Evolutionary conservation across 2,113 vertebrate species (phyloP), one percentile per base, ranked within the genome.

Genomic region (Megaceryle torquata): DNA sequence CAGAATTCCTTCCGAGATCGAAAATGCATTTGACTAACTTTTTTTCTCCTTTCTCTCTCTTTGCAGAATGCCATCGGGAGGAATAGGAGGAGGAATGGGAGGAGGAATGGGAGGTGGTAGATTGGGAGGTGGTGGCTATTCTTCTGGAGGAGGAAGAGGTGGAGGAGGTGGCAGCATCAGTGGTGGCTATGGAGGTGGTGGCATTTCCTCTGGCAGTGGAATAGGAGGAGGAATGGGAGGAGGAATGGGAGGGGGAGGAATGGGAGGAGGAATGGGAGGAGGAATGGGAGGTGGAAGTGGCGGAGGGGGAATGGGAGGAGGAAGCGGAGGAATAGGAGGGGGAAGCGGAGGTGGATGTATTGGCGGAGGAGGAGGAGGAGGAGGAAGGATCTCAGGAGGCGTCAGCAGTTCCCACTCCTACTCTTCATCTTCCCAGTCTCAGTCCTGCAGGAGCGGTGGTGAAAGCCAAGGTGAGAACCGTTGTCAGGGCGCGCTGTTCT

Each of bases 371-470:
- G 86, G 78, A 53, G 89, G 91, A 56, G 94, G 96, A 60, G 96
- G 96, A 89, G 94, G 95, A 93, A 95, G 91, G 54, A 25, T 37
- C 14, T 97, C 95, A 15, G 96, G 96, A 85, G 94, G 94, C 2
- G 4, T 86, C 81, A 97, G 95, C 84, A 71, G 83, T 28, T 97
- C 95, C 93, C 96, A 97, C 84, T 95, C 95, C 84, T 97, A 97
- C 84, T 94, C 96, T 53, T 97, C 96, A 21, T 97, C 96, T 64
- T 97, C 96, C 70, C 96, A 97, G 48, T 95, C 96, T 37, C 94
- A 97, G 70, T 76, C 94, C 54, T 95, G 95, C 94, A 95, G 94
- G n/a, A 48, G 53, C 4, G 88, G 96, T 0, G 70, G 95, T 28
- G 96, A 95, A 91, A 92, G 91, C 93, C 96, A 96, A 96, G 96